Base-by-base conservation (phyloP, 2,888 invertebrate genomes). In the Ophion ventricosus region DNA sequence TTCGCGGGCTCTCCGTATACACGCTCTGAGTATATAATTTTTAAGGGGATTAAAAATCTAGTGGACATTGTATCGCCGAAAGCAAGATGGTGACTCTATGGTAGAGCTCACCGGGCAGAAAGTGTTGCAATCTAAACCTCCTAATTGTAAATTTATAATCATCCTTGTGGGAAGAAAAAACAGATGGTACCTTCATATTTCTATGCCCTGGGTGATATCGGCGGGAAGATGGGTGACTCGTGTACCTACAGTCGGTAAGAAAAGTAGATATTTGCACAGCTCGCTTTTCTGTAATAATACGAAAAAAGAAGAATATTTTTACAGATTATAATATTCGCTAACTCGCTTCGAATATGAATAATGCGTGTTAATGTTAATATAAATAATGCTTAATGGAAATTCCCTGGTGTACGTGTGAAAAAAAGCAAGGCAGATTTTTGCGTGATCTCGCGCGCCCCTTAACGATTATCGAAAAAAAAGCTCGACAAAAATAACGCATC, bases 111-210 rank as follows among this genome's bases (percentile, higher is more conserved):
- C 77, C 59, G 49, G 49, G 61, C 26, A 35, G 73, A 76, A 29
- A 49, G 73, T 59, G 66, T 78, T 54, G 73, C 67, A 61, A 73
- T 70, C 66, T 73, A 81, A 84, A 84, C 73, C 63, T 80, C 83
- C 79, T 84, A 80, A 82, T 84, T 83, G 83, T 86, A 86, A 86
- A 86, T 86, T 82, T 83, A 85, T 85, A 85, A 86, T 83, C 70
- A 77, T 66, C 49, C 64, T 35, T 35, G 7, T 29, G 29, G 29
- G 29, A 75, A 77, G 69, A 61, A 59, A 79, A 73, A 74, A 56
- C 43, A 63, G 26, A 43, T n/a, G n/a, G n/a, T 63, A 82, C 20
- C 66, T 43, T 67, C 70, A 59, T 82, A 66, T 49, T 61, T 67
- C 73, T 73, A 40, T 14, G 43, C 26, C 54, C 72, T 35, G 35